These are phyloP conservation scores for Glossosoma conforme DNA, from an alignment of 1,140 invertebrate genomes.

Conservation along the genomic window DNA sequence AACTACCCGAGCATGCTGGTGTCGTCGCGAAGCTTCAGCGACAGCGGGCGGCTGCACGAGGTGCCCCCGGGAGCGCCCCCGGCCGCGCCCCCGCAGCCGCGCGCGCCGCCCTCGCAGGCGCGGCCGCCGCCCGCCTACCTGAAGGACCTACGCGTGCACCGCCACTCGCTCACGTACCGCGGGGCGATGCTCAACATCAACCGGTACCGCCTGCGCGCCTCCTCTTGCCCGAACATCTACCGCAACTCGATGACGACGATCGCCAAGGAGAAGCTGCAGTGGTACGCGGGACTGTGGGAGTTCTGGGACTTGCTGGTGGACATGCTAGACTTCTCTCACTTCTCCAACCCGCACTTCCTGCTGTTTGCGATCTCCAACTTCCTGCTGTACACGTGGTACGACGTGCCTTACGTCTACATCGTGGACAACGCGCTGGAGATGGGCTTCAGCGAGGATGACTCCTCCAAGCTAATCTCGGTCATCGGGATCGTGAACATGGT, in stretches of 20 bases:
- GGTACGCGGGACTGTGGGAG: constrained; percentile 69
- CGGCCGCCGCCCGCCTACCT: constrained; percentile 58
- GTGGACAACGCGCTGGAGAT: constrained; percentile 68
- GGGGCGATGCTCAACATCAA: constrained; percentile 84
- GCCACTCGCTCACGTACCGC: constrained; percentile 74
- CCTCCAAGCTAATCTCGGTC: constrained; percentile 76
- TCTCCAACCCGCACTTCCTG: constrained; percentile 67
- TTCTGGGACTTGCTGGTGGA: constrained; percentile 70
- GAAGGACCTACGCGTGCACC: constrained; percentile 65
- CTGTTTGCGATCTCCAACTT: constrained; percentile 82
- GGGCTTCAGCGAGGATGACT: constrained; percentile 66
- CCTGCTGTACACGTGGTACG: constrained; percentile 82
- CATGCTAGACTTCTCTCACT: constrained; percentile 76
- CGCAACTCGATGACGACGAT: constrained; percentile 84
- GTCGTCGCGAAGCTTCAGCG: constrained; percentile 66
- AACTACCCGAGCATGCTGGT: constrained; percentile 69
- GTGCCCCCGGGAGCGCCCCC: constrained; percentile 33
- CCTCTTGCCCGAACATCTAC: constrained; percentile 84
- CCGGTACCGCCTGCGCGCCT: constrained; percentile 71
- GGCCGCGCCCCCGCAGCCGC: constrained; percentile 31
- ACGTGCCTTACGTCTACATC: constrained; percentile 83
- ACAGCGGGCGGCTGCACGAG: constrained; percentile 56
- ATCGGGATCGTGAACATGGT: constrained; percentile 83
- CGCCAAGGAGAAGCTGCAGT: constrained; percentile 67
- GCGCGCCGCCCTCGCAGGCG: constrained; percentile 34